Evolutionary conservation across 1,140 invertebrate species (phyloP).

Genomic region (Vanessa atalanta): DNA sequence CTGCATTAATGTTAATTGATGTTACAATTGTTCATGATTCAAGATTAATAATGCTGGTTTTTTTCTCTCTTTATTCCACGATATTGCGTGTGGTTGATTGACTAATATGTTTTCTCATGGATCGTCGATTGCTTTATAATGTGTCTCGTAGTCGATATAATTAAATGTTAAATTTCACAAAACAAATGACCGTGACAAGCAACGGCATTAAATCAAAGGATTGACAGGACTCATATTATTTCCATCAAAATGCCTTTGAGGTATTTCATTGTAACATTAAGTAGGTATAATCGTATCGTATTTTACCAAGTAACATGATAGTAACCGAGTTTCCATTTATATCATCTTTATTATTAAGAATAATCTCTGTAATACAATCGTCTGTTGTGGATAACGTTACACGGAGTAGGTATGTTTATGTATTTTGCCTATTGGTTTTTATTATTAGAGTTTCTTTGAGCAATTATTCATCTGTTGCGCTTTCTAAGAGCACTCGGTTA

Average conservation of each 20-base stretch:
- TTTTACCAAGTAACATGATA: conserved; percentile 6
- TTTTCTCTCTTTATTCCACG: conserved; percentile 38
- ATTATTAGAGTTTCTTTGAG: background rate
- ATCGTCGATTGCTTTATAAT: conserved; percentile 28
- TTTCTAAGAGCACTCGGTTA: conserved; percentile 14
- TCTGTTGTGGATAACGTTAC: conserved; percentile 1
- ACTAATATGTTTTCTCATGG: conserved; percentile 42
- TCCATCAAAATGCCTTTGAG: background rate
- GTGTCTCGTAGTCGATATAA: conserved; percentile 5
- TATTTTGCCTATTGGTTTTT: background rate
- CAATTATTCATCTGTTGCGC: conserved; percentile 22
- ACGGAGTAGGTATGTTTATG: background rate
- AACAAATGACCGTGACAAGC: background rate
- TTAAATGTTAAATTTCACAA: conserved; percentile 2
- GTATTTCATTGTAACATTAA: background rate
- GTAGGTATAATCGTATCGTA: background rate
- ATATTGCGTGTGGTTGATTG: conserved; percentile 46
- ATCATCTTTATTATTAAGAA: conserved; percentile 20
- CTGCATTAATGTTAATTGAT: conserved; percentile 20
- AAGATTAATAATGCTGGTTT: conserved; percentile 30
- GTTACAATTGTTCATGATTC: conserved; percentile 25
- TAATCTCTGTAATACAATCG: conserved; percentile 22
- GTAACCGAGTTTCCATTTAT: conserved; percentile 3
- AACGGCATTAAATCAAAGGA: background rate
- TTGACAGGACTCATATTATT: background rate